Conservation (phyloP, 35 echinoderm and acorn worm species). For the Patiria miniata region DNA sequence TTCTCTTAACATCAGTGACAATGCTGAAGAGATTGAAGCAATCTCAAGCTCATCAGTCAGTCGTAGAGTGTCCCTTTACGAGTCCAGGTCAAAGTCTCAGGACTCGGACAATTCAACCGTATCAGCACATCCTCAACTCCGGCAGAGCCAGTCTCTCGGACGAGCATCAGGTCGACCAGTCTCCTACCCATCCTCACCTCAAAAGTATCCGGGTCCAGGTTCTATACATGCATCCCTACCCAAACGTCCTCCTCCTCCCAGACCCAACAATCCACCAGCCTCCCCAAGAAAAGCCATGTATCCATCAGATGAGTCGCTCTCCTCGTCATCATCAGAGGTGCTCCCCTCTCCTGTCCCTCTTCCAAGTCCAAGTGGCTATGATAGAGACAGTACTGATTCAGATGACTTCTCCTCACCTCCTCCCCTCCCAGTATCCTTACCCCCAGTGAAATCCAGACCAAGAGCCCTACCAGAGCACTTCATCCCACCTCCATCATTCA, state of each 20-base stretch:
- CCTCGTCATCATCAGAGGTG: conserved; percentile 1
- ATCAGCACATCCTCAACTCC: not conserved
- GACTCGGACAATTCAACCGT: not conserved
- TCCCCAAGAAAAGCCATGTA: conserved; percentile 38
- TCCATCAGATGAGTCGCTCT: not conserved
- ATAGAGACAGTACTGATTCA: not conserved
- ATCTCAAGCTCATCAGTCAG: too few relatives aligned
- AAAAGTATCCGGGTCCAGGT: conserved; percentile 10
- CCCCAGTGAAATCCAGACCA: conserved; percentile 19
- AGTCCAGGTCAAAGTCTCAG: not conserved
- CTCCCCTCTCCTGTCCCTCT: conserved; percentile 8
- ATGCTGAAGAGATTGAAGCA: not conserved
- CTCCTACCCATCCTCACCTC: not conserved
- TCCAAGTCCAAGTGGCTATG: conserved; percentile 40
- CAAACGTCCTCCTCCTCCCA: conserved; percentile 40
- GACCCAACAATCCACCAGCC: conserved; percentile 36
- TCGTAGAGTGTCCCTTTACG: not conserved
- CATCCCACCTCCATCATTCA: conserved; percentile 10
- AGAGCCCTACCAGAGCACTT: not conserved
- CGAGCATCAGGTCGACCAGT: not conserved
- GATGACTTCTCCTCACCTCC: conserved; percentile 49
- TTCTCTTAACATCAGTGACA: not conserved
- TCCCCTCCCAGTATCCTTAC: conserved; percentile 56
- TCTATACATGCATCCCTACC: conserved; percentile 22
- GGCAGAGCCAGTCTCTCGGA: conserved; percentile 2